These are phyloP conservation scores for Cyclura pinguis DNA, from an alignment of 2,797 vertebrate genomes.

Conservation along the genomic window DNA sequence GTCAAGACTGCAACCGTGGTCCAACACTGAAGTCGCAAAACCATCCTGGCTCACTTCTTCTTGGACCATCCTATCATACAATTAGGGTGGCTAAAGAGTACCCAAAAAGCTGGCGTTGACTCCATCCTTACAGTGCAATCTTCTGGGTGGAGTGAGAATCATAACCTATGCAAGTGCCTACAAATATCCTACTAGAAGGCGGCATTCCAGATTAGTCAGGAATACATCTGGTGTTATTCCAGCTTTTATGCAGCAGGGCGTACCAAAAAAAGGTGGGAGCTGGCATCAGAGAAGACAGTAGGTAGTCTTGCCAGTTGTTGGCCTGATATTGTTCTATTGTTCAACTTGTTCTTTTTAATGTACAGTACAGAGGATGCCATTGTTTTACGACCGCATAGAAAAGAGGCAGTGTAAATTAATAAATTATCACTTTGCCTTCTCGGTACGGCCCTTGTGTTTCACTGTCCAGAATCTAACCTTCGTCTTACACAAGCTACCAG, in stretches of 20 bases:
- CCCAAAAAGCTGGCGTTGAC: background rate
- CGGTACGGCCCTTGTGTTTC: background rate
- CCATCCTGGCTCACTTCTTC: no score
- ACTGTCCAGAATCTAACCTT: accelerated
- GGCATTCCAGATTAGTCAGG: background rate
- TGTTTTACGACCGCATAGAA: background rate
- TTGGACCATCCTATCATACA: background rate
- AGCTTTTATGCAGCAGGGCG: background rate
- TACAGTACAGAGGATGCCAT: no score
- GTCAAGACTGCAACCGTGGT: no score
- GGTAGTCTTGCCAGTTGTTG: background rate
- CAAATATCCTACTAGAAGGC: background rate
- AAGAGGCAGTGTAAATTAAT: background rate
- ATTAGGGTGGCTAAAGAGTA: background rate
- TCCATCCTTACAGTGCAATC: no score
- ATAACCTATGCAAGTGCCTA: background rate
- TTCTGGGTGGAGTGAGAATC: no score
- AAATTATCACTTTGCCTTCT: background rate
- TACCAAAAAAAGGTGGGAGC: background rate
- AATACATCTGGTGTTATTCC: background rate
- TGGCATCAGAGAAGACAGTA: background rate
- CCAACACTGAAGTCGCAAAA: no score
- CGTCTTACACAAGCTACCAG: background rate
- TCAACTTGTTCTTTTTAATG: background rate
- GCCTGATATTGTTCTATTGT: background rate